phyloP scores from a whole-genome alignment of 2,113 vertebrate species.

The Chinchilla lanigera region DNA sequence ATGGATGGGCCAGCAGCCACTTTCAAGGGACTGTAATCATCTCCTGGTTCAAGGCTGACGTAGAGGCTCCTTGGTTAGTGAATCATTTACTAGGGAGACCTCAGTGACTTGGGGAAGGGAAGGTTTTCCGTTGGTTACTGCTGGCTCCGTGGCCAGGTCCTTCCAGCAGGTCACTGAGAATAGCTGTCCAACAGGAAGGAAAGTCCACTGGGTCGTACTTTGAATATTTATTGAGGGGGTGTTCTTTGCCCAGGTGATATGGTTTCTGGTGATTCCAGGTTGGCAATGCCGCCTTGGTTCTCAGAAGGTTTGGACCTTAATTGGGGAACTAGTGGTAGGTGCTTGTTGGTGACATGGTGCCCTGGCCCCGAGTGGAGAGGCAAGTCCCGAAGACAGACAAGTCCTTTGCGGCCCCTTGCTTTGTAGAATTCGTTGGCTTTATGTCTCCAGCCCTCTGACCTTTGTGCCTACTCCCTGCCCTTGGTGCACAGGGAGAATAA shows the following conservation, averaged over 20 bases:
- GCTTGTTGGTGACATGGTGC: neutral
- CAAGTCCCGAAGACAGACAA: neutral
- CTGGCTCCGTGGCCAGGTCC: neutral
- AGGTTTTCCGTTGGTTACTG: neutral
- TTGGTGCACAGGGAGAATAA: neutral
- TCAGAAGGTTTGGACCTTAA: neutral
- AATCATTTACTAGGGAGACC: slow-evolving; percentile 67
- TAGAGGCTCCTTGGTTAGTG: slow-evolving; percentile 63
- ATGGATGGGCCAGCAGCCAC: slow-evolving; percentile 56
- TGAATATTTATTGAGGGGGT: neutral
- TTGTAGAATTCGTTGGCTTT: neutral
- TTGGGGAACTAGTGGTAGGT: neutral
- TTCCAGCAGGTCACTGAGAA: neutral
- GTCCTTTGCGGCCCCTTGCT: neutral
- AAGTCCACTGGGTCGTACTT: neutral
- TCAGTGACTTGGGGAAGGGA: neutral
- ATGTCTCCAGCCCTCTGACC: neutral
- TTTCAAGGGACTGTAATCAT: slow-evolving; percentile 74
- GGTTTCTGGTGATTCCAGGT: neutral
- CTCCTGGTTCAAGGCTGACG: slow-evolving; percentile 59
- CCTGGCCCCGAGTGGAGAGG: neutral
- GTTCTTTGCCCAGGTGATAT: neutral
- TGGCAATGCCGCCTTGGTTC: neutral
- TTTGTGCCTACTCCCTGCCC: neutral
- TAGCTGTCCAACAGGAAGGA: neutral